A percentile compares a stretch with the other conserved stretches of the same genome.
phyloP scores from a whole-genome alignment of 2,888 invertebrate species.

The Ceraclea dissimilis region DNA sequence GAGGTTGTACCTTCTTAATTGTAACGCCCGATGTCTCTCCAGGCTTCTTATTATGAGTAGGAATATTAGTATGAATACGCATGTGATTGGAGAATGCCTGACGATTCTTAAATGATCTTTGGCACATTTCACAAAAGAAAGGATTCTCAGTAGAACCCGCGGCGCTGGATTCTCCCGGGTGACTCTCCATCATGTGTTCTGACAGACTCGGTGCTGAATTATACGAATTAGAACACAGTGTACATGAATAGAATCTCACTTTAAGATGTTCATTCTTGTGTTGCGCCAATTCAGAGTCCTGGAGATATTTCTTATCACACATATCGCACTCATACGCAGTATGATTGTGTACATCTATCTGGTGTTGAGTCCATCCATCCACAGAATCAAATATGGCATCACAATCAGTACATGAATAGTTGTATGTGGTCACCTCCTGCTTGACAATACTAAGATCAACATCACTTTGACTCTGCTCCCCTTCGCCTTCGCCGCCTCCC shows the following conservation, averaged over 20 bases:
- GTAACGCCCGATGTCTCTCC: constrained; percentile 37
- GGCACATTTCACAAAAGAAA: constrained; percentile 52
- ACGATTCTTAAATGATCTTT: constrained; percentile 51
- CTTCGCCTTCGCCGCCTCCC: constrained; percentile 5
- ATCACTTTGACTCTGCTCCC: constrained; percentile 2
- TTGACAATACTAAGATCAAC: constrained; percentile 42
- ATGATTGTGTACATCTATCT: constrained; percentile 48
- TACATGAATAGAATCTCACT: constrained; percentile 57
- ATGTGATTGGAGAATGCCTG: constrained; percentile 49
- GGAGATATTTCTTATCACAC: constrained; percentile 54
- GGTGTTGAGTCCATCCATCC: constrained; percentile 51
- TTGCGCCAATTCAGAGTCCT: constrained; percentile 53
- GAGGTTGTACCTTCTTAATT: constrained; percentile 36
- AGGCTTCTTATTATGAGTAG: constrained; percentile 44
- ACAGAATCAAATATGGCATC: constrained; percentile 50
- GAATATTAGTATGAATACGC: constrained; percentile 47
- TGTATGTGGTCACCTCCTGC: constrained; percentile 46
- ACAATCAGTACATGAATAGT: constrained; percentile 55
- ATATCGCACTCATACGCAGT: constrained; percentile 52
- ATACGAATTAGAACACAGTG: constrained; percentile 50
- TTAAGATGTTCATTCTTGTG: constrained; percentile 60
- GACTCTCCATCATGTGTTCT: constrained; percentile 48
- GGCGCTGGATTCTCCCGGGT: constrained; percentile 37
- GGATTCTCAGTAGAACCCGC: constrained; percentile 33
- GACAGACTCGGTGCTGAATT: constrained; percentile 55